Evolutionary conservation across 2,113 vertebrate species (phyloP).

Genomic region (Sinocyclocheilus anophthalmus): DNA sequence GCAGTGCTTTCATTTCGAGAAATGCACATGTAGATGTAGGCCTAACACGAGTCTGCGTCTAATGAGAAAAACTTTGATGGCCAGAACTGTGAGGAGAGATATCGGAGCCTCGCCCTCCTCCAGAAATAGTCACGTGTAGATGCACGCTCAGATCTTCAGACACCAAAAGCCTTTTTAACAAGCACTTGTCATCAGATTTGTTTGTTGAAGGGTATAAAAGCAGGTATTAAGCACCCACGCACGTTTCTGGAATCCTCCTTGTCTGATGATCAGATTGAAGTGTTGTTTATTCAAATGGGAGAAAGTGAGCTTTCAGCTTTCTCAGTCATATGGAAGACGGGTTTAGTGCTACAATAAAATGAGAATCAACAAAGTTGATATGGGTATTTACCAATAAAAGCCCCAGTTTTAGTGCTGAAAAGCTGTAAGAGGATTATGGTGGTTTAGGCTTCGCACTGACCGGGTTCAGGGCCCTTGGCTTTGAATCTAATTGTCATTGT

Average conservation of each 20-base stretch:
- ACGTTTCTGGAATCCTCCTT: conserved; percentile 69
- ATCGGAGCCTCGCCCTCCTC: neutral
- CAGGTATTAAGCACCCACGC: conserved; percentile 70
- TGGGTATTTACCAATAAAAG: conserved; percentile 78
- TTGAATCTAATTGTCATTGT: conserved; percentile 71
- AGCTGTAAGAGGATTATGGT: conserved; percentile 77
- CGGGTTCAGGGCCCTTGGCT: conserved; percentile 63
- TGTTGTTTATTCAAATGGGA: conserved; percentile 69
- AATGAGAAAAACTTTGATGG: conserved; percentile 23
- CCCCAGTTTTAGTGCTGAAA: conserved; percentile 61
- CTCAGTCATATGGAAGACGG: conserved; percentile 66
- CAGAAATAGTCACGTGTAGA: conserved; percentile 29
- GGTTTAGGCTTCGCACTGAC: conserved; percentile 61
- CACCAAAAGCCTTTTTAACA: conserved; percentile 71
- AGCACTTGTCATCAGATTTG: conserved; percentile 66
- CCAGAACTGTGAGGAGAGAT: conserved; percentile 23
- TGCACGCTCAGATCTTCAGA: conserved; percentile 31
- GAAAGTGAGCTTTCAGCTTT: conserved; percentile 67
- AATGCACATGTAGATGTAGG: neutral
- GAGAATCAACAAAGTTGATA: conserved; percentile 71
- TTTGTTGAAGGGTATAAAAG: conserved; percentile 67
- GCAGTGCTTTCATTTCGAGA: neutral
- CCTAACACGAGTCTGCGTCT: neutral
- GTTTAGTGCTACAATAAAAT: conserved; percentile 72
- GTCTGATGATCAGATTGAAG: conserved; percentile 65